These are phyloP conservation scores for Sarcophaga peregrina DNA, from an alignment of 1,140 invertebrate species.

Conservation along the genomic window DNA sequence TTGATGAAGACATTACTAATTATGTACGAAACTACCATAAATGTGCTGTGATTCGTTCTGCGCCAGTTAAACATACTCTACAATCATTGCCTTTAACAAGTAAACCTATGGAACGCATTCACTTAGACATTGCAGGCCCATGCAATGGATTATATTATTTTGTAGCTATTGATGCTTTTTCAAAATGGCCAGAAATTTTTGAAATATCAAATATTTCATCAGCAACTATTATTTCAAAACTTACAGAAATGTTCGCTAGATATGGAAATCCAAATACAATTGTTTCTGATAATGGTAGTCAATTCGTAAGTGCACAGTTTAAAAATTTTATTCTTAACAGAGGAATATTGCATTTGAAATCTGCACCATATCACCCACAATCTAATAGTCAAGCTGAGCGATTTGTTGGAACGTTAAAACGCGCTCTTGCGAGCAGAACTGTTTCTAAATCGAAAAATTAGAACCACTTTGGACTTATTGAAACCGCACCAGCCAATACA, in stretches of 20 bases:
- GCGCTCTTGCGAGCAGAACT: not conserved
- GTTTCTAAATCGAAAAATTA: too few relatives aligned
- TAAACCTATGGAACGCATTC: conserved; percentile 48
- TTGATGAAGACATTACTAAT: conserved; percentile 66
- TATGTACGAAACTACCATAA: conserved; percentile 58
- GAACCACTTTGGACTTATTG: too few relatives aligned
- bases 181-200: conserved; percentile 57
- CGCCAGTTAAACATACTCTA: conserved; percentile 48
- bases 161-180: conserved; percentile 54
- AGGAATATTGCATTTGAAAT: conserved; percentile 29
- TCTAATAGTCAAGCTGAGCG: conserved; percentile 26
- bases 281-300: conserved; percentile 21
- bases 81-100: conserved; percentile 54
- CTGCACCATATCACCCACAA: not conserved
- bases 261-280: not conserved
- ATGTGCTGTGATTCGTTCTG: conserved; percentile 47
- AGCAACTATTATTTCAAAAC: conserved; percentile 43
- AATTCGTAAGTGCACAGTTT: conserved; percentile 9
- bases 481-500: too few relatives aligned
- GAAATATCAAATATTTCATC: conserved; percentile 42
- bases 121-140: conserved; percentile 54
- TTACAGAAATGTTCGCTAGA: conserved; percentile 3
- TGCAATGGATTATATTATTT: conserved; percentile 50
- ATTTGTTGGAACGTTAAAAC: conserved; percentile 22
- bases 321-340: conserved; percentile 35